Evolutionary conservation across 2,797 vertebrate species (phyloP), one percentile per base, ranked within the genome.

Genomic region (Sebastes goodei): DNA sequence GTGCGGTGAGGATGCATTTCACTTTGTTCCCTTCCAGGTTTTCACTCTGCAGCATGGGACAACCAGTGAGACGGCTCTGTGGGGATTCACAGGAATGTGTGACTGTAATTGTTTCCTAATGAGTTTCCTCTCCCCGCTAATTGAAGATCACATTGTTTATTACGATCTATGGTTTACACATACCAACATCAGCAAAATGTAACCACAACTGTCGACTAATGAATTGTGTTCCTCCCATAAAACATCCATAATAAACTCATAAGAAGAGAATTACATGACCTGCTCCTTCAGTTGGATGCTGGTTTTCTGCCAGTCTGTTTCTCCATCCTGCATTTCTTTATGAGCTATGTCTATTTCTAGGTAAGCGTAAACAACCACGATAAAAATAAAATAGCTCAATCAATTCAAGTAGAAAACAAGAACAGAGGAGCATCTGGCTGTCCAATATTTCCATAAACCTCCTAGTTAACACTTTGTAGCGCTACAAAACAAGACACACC

Each of bases 31-130:
- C 72, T 84, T 84, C 29, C 63, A 85, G 63, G 30, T 83, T 92
- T 89, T 84, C 71, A 81, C 69, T 77, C 65, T 27, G 42, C 57
- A 85, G 72, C 62, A 69, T 42, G 25, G 74, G 73, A 89, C 59
- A 46, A 74, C 27, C 61, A 65, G 75, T 4, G 35, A 73, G 62
- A 75, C 75, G 57, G 74, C 90, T 90, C 88, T 82, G 83, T 79
- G 69, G 82, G 89, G 84, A 88, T 66, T 80, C 56, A 59, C 63
- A 72, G 32, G 76, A 88, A 91, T 70, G 67, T 60, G 74, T 76
- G 62, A 87, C 82, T 86, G 60, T 91, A 92, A 93, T 94, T 86
- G 90, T 90, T 91, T 91, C 71, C 85, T 92, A 92, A 93, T 92
- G 87, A 87, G 79, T 82, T 91, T 87, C 76, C 75, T 83, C 84